phyloP scores from a whole-genome alignment of 2,113 vertebrate genomes.

The Hippopotamus amphibius region DNA sequence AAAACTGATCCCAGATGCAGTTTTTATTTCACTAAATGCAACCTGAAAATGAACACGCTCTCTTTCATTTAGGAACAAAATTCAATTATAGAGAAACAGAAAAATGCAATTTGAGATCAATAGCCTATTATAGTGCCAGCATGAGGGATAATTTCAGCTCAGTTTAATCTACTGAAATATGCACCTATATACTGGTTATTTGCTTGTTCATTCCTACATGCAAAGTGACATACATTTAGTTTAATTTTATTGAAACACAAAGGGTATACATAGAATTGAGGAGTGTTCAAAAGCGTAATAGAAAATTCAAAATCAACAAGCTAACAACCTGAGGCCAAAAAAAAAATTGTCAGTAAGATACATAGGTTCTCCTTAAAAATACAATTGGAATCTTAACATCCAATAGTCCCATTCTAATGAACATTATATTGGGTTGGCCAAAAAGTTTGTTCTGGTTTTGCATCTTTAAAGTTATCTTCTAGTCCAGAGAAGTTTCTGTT shows the following conservation, averaged over 20 bases:
- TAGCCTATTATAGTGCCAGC: conserved; percentile 82
- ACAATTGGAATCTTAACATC: conserved; percentile 49
- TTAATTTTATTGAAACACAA: conserved; percentile 67
- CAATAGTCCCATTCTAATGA: conserved; percentile 51
- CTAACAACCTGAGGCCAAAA: not conserved
- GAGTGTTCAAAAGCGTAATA: conserved; percentile 50
- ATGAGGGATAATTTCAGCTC: conserved; percentile 78
- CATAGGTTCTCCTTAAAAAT: conserved; percentile 43
- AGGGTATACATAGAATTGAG: conserved; percentile 44
- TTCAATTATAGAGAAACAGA: conserved; percentile 84
- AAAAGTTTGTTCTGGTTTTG: too few relatives aligned
- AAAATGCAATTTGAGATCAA: conserved; percentile 84
- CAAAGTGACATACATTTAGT: conserved; percentile 57
- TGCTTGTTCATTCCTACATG: conserved; percentile 45
- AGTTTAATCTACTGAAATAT: conserved; percentile 80
- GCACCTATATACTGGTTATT: conserved; percentile 53
- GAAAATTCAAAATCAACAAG: conserved; percentile 68
- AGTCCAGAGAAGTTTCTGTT: too few relatives aligned
- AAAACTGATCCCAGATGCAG: conserved; percentile 51
- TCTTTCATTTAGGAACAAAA: conserved; percentile 79
- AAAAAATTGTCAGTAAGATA: not conserved
- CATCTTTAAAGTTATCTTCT: too few relatives aligned
- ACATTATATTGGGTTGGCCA: not conserved
- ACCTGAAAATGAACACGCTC: conserved; percentile 74
- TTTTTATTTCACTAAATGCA: conserved; percentile 71